Base-by-base conservation (phyloP, 2,888 invertebrate genomes). In the Listrodromus nycthemerus region DNA sequence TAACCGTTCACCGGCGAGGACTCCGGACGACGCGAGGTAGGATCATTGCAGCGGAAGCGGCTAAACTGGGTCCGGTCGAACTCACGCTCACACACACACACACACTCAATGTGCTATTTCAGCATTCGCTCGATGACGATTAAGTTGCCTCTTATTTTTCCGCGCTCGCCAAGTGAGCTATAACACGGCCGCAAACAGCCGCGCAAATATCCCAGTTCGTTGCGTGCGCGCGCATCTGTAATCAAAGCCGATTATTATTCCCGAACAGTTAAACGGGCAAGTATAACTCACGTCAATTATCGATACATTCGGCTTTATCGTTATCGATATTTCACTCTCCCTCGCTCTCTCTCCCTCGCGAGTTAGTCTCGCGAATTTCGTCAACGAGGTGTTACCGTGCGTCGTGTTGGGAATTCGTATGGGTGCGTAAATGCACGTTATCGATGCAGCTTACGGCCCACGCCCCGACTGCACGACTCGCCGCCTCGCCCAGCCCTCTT, bases 381-480 rank as follows among this genome's bases (percentile, higher is more conserved):
- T 61, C 52, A 66, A 76, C 52, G 55, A 52, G 45, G 16, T 24
- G 58, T n/a, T 41, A 37, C 24, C 24, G 75, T 66, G 52, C 27
- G 5, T 30, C 67, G 52, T 30, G 19, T 7, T 13, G 19, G 6
- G 19, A 55, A 41, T 16, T 33, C 16, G 61, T 55, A 66, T 30
- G n/a, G 61, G 33, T 61, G 61, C 75, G 50, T 77, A 77, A 77
- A 69, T 80, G 83, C 77, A 52, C 55, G 73, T 83, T 83, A 80
- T 83, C 83, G 80, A 80, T 76, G 83, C 50, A 63, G 67, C 76
- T 30, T 61, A 73, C 76, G 80, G 67, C 80, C 80, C 73, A 83
- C 80, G 83, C 83, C 16, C 77, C 69, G 77, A 80, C 80, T 77
- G 80, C 76, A 73, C 80, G 80, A 73, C 77, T 77, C 80, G 52